Evolutionary conservation across 2,113 vertebrate species (phyloP), one percentile per base, ranked within the genome.

Genomic region (Grammomys dolichurus): DNA sequence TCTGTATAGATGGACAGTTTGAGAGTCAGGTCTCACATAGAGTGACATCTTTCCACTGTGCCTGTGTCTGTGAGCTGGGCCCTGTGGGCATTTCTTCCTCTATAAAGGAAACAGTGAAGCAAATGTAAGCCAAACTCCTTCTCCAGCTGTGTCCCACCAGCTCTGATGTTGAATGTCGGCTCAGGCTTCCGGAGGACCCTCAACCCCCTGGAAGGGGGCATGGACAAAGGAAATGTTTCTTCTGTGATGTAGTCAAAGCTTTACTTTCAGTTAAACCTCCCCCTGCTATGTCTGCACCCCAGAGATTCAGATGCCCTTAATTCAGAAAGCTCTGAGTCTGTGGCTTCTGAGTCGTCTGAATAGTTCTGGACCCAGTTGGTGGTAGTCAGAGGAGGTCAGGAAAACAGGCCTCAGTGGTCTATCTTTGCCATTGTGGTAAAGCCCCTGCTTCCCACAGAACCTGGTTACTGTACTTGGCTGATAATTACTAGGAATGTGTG

Each of bases 231-330:
- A 51, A 3, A 20, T 19, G 10, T 81, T 65, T 85, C 69, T 40
- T 87, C 31, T 75, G 89, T 14, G 65, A 22, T 28, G 46, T n/a
- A 40, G 48, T n/a, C 31, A 43, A 17, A 54, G 17, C 77, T 95
- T 70, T 80, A 65, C 54, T 94, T 94, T 70, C 33, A n/a, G 63
- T 72, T 76, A 80, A 46, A 54, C 58, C 80, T 91, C 54, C 93
- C 16, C 85, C 91, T 58, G 6, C 19, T 89, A 20, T 9, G 33
- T 43, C 20, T 3, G 28, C 46, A 19, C 9, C 3, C 28, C 24
- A 11, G 4, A 51, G 4, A 28, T 56, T 67, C 48, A 58, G 84
- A 43, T 36, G 43, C n/a, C 73, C 73, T 86, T 69, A n/a, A 51
- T 73, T 94, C 58, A 43, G 56, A 89, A 54, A 46, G 11, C 43